Evolutionary conservation across 23 tunicate genomes (phyloP), one percentile per base, ranked within the genome.

Genomic region (Styela plicata): DNA sequence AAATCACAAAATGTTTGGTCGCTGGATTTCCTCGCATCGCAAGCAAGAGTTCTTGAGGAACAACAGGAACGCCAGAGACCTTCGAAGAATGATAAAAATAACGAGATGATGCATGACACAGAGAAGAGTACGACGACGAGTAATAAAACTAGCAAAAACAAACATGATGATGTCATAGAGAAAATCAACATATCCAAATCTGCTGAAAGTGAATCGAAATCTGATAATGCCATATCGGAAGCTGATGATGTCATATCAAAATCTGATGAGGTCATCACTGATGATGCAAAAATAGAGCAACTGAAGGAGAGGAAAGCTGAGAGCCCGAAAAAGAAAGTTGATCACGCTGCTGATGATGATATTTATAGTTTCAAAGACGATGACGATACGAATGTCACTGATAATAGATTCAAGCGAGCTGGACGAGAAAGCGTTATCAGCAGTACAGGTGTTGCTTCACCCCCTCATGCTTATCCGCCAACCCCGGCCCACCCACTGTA

Each of bases 1-100:
- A 91, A 91, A 37, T 85, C 97, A 26, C 92, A 88, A 31, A 79
- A 83, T 13, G 66, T 87, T 44, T 91, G 97, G 97, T 91, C 97
- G 2, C 83, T 91, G 1, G 97, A 91, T 61, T 91, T 83, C 70
- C 88, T 91, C 33, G 91, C 91, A 17, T 87, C 97, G 16, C 97
- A 91, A 64, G 91, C 91, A 2, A 32, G 97, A 27, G 97, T 87
- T 33, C 80, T 91, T 23, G 97, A 91, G 29, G 97, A 91, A 35
- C 91, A 91, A 79, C 74, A 65, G 33, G 64, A 76, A 57, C 67
- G 37, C 21, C 81, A 76, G 53, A 36, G 53, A 44, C 81, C 81
- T 26, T 20, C 52, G 5, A 26, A 82, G 34, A 28, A 53, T 7
- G 35, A 71, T 3, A 82, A 37, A 28, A 75, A 57, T 35, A 81